These are phyloP conservation scores for Ctenochaetus hawaiiensis DNA, from an alignment of 2,797 vertebrate species.

Conservation along the genomic window DNA sequence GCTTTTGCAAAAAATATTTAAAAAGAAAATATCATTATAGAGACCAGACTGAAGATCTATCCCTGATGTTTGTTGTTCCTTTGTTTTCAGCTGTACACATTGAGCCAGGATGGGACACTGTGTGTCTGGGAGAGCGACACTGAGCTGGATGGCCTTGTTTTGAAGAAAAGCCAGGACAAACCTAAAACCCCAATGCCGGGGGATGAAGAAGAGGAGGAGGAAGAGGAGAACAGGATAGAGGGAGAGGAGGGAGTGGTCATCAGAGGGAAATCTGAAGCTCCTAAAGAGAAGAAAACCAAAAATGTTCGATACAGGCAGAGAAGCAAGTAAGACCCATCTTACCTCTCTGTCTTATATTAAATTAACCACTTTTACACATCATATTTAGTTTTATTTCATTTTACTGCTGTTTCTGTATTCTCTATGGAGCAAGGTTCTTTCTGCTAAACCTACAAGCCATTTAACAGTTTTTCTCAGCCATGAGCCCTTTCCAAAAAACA, in stretches of 20 bases:
- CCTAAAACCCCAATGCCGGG: slow-evolving; percentile 24
- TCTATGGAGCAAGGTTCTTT: no score
- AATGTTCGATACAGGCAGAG: slow-evolving; percentile 90
- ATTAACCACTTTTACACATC: background rate
- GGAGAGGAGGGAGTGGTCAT: slow-evolving; percentile 86
- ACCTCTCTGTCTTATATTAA: no score
- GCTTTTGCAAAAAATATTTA: no score
- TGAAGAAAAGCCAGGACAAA: slow-evolving; percentile 57
- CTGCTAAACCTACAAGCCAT: background rate
- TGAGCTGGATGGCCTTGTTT: slow-evolving; percentile 85
- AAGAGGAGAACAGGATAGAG: slow-evolving; percentile 45
- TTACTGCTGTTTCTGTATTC: no score
- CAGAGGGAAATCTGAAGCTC: slow-evolving; percentile 82
- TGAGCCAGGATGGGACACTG: slow-evolving; percentile 93
- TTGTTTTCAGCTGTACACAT: slow-evolving; percentile 89
- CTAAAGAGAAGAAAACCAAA: slow-evolving; percentile 79
- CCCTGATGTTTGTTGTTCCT: background rate
- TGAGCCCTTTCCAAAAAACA: slow-evolving; percentile 19
- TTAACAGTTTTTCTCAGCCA: background rate
- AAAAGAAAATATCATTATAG: no score
- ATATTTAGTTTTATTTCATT: background rate
- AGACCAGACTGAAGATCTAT: background rate
- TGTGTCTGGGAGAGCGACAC: slow-evolving; percentile 97
- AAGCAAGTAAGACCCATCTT: slow-evolving; percentile 87
- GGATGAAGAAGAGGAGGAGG: slow-evolving; percentile 23